Percentiles rank a stretch among this genome's conserved stretches.
phyloP scores from a whole-genome alignment of 1,140 invertebrate genomes.

The Bombus terrestris region DNA sequence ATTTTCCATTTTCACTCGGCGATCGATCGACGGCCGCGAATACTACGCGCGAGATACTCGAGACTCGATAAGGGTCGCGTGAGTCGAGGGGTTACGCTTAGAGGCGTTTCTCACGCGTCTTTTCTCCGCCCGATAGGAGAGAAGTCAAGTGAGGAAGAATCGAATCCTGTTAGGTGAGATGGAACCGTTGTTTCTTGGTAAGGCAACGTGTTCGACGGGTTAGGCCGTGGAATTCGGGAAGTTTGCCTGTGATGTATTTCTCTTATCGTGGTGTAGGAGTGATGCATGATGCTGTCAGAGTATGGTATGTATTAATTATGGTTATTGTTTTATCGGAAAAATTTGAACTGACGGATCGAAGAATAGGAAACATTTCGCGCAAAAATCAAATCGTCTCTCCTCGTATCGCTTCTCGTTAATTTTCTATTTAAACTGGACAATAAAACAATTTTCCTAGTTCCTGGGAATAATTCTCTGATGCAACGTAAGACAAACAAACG shows the following conservation, averaged over 20 bases:
- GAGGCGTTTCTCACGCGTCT: slow-evolving; percentile 40
- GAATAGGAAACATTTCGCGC: too few species aligned
- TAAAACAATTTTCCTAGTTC: too few species aligned
- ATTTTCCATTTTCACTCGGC: slow-evolving; percentile 48
- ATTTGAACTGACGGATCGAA: too few species aligned
- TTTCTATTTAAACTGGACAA: too few species aligned
- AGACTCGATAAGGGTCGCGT: slow-evolving; percentile 13
- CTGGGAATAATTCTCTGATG: too few species aligned
- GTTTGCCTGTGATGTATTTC: not conserved
- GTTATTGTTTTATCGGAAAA: not conserved
- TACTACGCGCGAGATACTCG: slow-evolving; percentile 29
- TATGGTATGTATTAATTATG: not conserved
- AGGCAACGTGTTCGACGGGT: not conserved
- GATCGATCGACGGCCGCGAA: not conserved
- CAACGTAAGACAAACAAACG: not conserved
- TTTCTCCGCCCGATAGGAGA: not conserved
- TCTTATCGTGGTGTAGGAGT: too few species aligned
- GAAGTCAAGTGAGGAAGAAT: not conserved
- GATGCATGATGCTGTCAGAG: not conserved
- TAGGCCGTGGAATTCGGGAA: not conserved
- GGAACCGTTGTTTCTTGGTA: slow-evolving; percentile 6
- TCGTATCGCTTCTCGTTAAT: too few species aligned
- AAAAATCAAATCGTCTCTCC: too few species aligned
- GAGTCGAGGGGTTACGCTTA: slow-evolving; percentile 7
- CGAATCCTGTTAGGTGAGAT: slow-evolving; percentile 26